phyloP scores from a whole-genome alignment of 23 tunicate genomes.

The Halocynthia aurantium region DNA sequence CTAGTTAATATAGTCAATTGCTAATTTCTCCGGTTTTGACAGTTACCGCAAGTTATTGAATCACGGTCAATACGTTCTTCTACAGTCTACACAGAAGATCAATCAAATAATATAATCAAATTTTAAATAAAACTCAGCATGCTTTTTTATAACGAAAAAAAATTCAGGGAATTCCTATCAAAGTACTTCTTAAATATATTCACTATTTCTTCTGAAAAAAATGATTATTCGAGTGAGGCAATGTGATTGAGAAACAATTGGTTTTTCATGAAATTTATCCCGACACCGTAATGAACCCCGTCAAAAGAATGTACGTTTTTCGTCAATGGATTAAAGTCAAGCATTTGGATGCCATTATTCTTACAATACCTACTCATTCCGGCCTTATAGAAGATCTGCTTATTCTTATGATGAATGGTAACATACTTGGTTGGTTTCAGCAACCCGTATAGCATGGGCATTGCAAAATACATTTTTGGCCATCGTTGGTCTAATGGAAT shows the following conservation, averaged over 20 bases:
- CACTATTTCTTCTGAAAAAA: too few relatives aligned
- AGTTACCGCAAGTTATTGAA: too few relatives aligned
- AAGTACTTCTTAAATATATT: too few relatives aligned
- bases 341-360: slow-evolving; percentile 8
- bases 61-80: too few relatives aligned
- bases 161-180: too few relatives aligned
- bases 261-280: slow-evolving; percentile 31
- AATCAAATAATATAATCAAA: too few relatives aligned
- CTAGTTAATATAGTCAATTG: too few relatives aligned
- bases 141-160: too few relatives aligned
- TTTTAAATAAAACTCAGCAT: too few relatives aligned
- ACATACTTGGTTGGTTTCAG: slow-evolving; percentile 22
- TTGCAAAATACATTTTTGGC: slow-evolving; percentile 26
- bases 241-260: slow-evolving; percentile 34
- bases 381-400: slow-evolving; percentile 10
- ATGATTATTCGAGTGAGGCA: background rate
- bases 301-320: slow-evolving; percentile 30
- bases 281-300: slow-evolving; percentile 46
- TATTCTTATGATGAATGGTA: slow-evolving; percentile 1
- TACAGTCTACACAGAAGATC: too few relatives aligned
- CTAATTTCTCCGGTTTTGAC: too few relatives aligned
- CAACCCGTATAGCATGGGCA: slow-evolving; percentile 30
- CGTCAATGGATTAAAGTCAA: slow-evolving; percentile 32
- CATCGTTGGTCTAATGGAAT: slow-evolving; percentile 16
- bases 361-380: slow-evolving; percentile 23